Evolutionary conservation across 2,888 invertebrate species (phyloP).

Genomic region (Gisinianus flammeolus): DNA sequence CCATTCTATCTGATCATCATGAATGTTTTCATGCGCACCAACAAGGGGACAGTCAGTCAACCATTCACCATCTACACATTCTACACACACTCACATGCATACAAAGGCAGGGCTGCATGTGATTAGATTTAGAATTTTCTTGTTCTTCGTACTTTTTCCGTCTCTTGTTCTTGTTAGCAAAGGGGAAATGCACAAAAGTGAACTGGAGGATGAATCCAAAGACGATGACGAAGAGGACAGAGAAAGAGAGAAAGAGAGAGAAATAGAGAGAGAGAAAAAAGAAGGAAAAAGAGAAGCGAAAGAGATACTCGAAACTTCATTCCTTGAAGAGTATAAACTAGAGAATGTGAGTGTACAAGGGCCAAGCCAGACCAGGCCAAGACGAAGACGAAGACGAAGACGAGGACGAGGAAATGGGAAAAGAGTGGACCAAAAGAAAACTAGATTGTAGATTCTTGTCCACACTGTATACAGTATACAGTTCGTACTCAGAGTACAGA

Average conservation of each 20-base stretch:
- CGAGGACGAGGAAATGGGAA: too few relatives aligned
- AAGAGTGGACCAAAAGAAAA: not conserved
- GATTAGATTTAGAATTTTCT: slow-evolving; percentile 33
- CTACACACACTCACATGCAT: not conserved
- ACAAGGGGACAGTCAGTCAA: not conserved
- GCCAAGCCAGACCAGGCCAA: too few relatives aligned
- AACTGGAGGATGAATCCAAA: slow-evolving; percentile 25
- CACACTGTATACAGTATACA: too few relatives aligned
- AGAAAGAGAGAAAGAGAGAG: too few relatives aligned
- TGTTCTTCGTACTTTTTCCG: not conserved
- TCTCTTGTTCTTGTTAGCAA: slow-evolving; percentile 14
- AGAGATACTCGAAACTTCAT: too few relatives aligned
- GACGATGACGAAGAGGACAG: too few relatives aligned
- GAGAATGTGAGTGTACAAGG: too few relatives aligned
- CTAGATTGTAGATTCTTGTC: not conserved
- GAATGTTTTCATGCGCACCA: not conserved
- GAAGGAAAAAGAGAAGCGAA: not conserved
- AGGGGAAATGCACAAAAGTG: slow-evolving; percentile 26
- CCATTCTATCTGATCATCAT: slow-evolving; percentile 23
- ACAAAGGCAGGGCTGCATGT: slow-evolving; percentile 13
- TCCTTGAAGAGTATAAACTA: too few relatives aligned
- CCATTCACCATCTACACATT: not conserved
- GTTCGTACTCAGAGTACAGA: not conserved
- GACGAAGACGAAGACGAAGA: too few relatives aligned
- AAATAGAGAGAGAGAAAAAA: too few relatives aligned